Evolutionary conservation across 1,140 invertebrate species (phyloP).

Genomic region (Drosophila jambulina): DNA sequence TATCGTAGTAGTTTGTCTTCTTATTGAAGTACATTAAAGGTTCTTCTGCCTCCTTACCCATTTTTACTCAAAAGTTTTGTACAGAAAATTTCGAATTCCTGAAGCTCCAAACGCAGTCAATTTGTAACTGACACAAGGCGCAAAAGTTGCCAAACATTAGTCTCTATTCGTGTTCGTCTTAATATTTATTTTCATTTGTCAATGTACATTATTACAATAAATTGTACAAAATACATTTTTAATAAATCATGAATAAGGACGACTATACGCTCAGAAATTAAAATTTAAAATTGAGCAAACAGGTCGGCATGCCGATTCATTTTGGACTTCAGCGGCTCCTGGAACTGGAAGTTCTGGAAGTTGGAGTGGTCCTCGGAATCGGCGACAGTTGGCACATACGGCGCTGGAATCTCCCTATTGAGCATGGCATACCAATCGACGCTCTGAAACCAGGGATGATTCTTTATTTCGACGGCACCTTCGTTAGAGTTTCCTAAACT

Average conservation of each 20-base stretch:
- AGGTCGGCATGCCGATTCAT: constrained; percentile 67
- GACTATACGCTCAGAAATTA: background rate
- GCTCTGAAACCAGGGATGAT: constrained; percentile 89
- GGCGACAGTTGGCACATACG: constrained; percentile 89
- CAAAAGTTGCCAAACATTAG: background rate
- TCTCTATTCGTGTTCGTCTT: background rate
- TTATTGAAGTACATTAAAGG: constrained; percentile 50
- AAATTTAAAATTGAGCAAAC: constrained; percentile 65
- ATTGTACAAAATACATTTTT: background rate
- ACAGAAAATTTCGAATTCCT: constrained; percentile 19
- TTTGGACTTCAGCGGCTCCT: constrained; percentile 49
- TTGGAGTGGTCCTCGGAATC: constrained; percentile 69
- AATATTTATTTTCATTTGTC: background rate
- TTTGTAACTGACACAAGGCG: background rate
- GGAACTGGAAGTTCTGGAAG: constrained; percentile 50
- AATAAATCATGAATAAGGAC: background rate
- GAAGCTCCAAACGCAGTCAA: background rate
- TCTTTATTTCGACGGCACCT: constrained; percentile 89
- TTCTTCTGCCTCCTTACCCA: background rate
- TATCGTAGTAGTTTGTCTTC: constrained; percentile 56
- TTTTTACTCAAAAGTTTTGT: background rate
- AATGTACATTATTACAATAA: background rate
- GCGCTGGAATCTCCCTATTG: constrained; percentile 91
- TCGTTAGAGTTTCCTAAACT: constrained; percentile 93
- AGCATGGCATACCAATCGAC: constrained; percentile 95